Conservation (phyloP, 2,888 invertebrate genomes). For the Xanthia togata region DNA sequence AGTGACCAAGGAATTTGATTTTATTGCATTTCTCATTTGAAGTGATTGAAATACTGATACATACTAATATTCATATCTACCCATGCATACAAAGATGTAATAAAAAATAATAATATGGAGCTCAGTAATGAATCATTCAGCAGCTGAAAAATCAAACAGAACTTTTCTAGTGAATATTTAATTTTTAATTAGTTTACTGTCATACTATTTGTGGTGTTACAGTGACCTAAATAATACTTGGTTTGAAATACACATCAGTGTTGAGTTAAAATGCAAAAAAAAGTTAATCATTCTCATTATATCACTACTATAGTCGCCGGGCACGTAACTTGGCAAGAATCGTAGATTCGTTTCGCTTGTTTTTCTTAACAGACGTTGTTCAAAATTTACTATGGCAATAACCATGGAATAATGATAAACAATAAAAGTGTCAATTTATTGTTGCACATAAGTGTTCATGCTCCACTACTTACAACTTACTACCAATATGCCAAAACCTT, state of each 20-base stretch:
- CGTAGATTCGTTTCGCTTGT: too few species aligned
- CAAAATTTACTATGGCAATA: too few species aligned
- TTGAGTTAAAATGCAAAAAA: constrained; percentile 1
- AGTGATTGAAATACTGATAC: constrained; percentile 25
- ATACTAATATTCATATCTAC: constrained; percentile 8
- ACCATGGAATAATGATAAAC: too few species aligned
- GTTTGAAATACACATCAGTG: constrained; percentile 16
- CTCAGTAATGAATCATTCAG: constrained; percentile 26
- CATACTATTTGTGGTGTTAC: constrained; percentile 47
- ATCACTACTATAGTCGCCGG: too few species aligned
- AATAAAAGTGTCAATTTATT: too few species aligned
- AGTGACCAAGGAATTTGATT: constrained; percentile 18
- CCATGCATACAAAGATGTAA: constrained; percentile 14
- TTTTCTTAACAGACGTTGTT: too few species aligned
- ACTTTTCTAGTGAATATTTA: constrained; percentile 20
- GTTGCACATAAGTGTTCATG: too few species aligned
- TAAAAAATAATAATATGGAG: constrained; percentile 25
- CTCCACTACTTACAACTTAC: too few species aligned
- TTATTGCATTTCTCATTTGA: constrained; percentile 17
- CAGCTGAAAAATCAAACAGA: constrained; percentile 6
- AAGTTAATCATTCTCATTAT: constrained; percentile 22
- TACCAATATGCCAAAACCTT: too few species aligned
- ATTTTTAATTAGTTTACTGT: constrained; percentile 36
- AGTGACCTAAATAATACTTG: constrained; percentile 60
- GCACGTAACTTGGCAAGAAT: too few species aligned